phyloP scores from a whole-genome alignment of 1,140 invertebrate genomes.

The Colletes latitarsis region DNA sequence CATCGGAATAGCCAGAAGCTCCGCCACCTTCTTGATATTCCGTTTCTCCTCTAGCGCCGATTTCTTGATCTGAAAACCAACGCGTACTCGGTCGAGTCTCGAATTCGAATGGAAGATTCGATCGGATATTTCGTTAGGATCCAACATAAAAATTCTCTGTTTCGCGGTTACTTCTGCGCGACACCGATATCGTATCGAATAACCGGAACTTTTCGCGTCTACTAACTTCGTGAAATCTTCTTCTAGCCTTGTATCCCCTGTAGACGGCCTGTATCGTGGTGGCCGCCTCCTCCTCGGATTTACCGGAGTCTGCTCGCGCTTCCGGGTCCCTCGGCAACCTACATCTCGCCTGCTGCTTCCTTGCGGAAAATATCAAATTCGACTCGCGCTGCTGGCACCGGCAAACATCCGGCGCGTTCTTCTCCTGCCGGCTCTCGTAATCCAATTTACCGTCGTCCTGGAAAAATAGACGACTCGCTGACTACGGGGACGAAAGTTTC shows the following conservation, averaged over 20 bases:
- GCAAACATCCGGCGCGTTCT: slow-evolving; percentile 42
- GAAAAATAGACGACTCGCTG: neutral
- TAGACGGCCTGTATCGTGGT: slow-evolving; percentile 88
- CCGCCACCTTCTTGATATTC: slow-evolving; percentile 70
- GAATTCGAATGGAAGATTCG: neutral
- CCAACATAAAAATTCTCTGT: too few species aligned
- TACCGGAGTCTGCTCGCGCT: slow-evolving; percentile 57
- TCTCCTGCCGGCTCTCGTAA: slow-evolving; percentile 28
- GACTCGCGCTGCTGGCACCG: slow-evolving; percentile 41
- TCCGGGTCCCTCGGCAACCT: slow-evolving; percentile 44
- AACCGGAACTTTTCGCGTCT: neutral
- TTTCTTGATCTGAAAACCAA: slow-evolving; percentile 63
- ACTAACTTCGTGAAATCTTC: slow-evolving; percentile 83
- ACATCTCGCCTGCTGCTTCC: slow-evolving; percentile 36
- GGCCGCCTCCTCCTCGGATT: slow-evolving; percentile 82
- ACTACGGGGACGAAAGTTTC: slow-evolving; percentile 15
- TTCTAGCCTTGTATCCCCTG: slow-evolving; percentile 86
- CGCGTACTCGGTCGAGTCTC: neutral
- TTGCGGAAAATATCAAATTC: slow-evolving; percentile 41
- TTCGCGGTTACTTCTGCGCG: neutral
- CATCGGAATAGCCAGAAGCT: slow-evolving; percentile 65
- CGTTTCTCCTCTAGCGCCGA: slow-evolving; percentile 64
- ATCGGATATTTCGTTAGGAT: neutral
- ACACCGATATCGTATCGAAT: neutral
- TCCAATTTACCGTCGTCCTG: slow-evolving; percentile 42